Evolutionary conservation across 2,113 vertebrate genomes (phyloP).

Genomic region (Pygoscelis adeliae): DNA sequence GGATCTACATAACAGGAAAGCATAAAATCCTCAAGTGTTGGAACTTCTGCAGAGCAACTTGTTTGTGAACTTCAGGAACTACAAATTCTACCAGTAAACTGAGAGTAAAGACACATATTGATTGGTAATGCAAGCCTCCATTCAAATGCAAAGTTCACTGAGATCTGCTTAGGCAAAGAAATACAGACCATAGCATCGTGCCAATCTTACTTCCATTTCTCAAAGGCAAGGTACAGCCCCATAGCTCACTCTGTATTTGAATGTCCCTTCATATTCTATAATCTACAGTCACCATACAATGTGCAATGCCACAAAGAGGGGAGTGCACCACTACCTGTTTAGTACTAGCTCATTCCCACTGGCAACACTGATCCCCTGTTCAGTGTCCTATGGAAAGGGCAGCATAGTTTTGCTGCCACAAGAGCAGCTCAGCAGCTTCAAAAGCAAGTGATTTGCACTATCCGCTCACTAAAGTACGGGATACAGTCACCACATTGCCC

Average conservation of each 20-base stretch:
- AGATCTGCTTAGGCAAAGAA: neutral
- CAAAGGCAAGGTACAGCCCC: neutral
- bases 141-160: neutral
- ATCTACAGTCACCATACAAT: neutral
- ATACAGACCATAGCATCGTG: neutral
- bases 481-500: neutral
- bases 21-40: neutral
- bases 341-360: neutral
- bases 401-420: neutral
- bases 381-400: neutral
- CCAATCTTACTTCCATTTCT: neutral
- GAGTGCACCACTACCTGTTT: neutral
- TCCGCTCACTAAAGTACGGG: rapidly evolving
- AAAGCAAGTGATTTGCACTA: neutral
- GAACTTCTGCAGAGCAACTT: neutral
- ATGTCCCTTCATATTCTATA: neutral
- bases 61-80: neutral
- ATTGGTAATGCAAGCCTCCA: neutral
- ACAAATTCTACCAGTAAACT: neutral
- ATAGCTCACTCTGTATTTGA: neutral
- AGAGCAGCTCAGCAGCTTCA: neutral
- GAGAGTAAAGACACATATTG: neutral
- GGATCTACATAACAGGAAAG: slow-evolving; percentile 3
- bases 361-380: neutral
- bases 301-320: neutral